Evolutionary conservation across 2,113 vertebrate genomes (phyloP).

Genomic region (Acrocephalus arundinaceus): DNA sequence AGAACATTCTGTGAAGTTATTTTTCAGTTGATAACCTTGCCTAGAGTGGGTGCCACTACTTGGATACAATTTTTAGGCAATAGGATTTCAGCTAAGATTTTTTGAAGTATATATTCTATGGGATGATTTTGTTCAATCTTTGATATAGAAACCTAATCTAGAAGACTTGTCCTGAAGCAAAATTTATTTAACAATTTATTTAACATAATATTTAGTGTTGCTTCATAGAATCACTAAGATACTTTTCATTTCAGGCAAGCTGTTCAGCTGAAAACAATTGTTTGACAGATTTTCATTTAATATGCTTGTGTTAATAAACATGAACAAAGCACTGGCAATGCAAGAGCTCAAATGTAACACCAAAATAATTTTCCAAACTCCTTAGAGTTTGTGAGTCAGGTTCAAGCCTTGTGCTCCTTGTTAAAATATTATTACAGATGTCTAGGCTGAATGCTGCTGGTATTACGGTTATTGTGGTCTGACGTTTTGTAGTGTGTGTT

Average conservation of each 20-base stretch:
- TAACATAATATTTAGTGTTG: not conserved
- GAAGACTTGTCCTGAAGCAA: not conserved
- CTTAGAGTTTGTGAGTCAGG: not conserved
- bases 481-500: not conserved
- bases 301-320: not conserved
- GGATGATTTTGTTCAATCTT: not conserved
- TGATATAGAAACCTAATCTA: not conserved
- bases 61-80: not conserved
- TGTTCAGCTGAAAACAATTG: not conserved
- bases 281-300: not conserved
- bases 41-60: not conserved
- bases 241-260: not conserved
- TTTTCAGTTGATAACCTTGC: not conserved
- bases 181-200: not conserved
- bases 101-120: not conserved
- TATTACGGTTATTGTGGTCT: not conserved
- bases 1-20: not conserved
- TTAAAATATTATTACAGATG: not conserved
- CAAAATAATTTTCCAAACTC: not conserved
- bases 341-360: not conserved
- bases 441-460: not conserved
- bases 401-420: not conserved
- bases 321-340: not conserved
- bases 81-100: not conserved
- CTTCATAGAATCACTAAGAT: not conserved